Evolutionary conservation across 1,140 invertebrate genomes (phyloP).

Genomic region (Radopholus similis): DNA sequence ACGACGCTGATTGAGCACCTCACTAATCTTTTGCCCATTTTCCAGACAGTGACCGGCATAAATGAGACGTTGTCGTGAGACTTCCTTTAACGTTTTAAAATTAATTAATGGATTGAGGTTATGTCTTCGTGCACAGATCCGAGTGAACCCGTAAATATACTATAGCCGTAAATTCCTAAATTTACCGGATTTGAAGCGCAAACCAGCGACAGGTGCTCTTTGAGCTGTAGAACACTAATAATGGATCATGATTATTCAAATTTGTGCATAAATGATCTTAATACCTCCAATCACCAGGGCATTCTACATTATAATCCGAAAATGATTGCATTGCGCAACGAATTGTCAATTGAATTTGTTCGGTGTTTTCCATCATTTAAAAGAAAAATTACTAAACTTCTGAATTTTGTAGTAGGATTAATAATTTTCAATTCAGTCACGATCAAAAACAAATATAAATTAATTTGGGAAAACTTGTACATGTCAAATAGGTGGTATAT

Average conservation of each 20-base stretch:
- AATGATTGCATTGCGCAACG: conserved; percentile 33
- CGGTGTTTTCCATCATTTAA: not conserved
- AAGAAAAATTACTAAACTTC: not conserved
- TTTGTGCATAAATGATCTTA: not conserved
- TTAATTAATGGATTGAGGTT: not conserved
- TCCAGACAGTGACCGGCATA: conserved; percentile 33
- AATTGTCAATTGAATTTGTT: conserved; percentile 23
- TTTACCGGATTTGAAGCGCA: conserved; percentile 28
- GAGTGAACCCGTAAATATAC: not conserved
- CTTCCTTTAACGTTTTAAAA: conserved; percentile 13
- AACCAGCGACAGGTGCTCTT: conserved; percentile 21
- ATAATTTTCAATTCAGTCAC: too few species aligned
- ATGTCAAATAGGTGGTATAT: too few species aligned
- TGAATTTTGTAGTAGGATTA: too few species aligned
- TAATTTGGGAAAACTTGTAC: too few species aligned
- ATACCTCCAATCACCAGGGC: conserved; percentile 23
- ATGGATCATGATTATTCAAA: not conserved
- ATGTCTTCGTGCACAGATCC: not conserved
- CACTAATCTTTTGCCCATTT: conserved; percentile 18
- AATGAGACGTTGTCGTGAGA: conserved; percentile 24
- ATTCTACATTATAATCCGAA: conserved; percentile 26
- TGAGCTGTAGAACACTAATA: conserved; percentile 24
- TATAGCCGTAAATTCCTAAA: conserved; percentile 19
- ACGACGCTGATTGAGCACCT: conserved; percentile 9
- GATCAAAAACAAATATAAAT: not conserved